Evolutionary conservation across 1,140 invertebrate species (phyloP).

Genomic region (Drosophila bocqueti): DNA sequence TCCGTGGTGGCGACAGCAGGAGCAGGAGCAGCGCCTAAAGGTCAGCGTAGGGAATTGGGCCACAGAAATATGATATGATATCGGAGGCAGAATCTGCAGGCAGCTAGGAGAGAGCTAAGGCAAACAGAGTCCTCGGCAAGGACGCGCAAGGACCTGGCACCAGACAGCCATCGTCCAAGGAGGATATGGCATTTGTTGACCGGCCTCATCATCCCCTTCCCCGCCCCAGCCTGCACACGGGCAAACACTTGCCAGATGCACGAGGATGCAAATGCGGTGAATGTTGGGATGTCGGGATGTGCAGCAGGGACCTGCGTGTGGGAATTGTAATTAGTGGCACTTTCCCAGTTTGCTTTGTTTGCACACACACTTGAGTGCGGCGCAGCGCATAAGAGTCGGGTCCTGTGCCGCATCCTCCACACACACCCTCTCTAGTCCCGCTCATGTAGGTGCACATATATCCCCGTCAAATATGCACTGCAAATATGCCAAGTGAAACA

Average conservation of each 20-base stretch:
- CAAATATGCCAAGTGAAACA: constrained; percentile 70
- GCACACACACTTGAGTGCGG: constrained; percentile 68
- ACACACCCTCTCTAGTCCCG: not conserved
- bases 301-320: constrained; percentile 39
- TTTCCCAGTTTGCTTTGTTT: constrained; percentile 80
- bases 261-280: constrained; percentile 54
- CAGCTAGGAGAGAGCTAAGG: constrained; percentile 6
- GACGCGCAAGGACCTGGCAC: constrained; percentile 40
- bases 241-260: constrained; percentile 37
- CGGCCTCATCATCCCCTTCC: not conserved
- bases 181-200: constrained; percentile 14
- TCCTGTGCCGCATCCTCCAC: constrained; percentile 17
- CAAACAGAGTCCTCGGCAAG: constrained; percentile 47
- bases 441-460: constrained; percentile 13
- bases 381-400: constrained; percentile 46
- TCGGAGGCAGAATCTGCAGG: constrained; percentile 38
- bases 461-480: constrained; percentile 48
- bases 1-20: constrained; percentile 31
- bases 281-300: constrained; percentile 1
- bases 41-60: constrained; percentile 18
- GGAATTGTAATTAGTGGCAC: constrained; percentile 82
- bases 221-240: not conserved
- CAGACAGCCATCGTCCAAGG: constrained; percentile 2
- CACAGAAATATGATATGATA: constrained; percentile 61
- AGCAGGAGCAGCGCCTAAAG: constrained; percentile 9